phyloP scores from a whole-genome alignment of 2,888 invertebrate genomes.

The Exocentrus adspersus region DNA sequence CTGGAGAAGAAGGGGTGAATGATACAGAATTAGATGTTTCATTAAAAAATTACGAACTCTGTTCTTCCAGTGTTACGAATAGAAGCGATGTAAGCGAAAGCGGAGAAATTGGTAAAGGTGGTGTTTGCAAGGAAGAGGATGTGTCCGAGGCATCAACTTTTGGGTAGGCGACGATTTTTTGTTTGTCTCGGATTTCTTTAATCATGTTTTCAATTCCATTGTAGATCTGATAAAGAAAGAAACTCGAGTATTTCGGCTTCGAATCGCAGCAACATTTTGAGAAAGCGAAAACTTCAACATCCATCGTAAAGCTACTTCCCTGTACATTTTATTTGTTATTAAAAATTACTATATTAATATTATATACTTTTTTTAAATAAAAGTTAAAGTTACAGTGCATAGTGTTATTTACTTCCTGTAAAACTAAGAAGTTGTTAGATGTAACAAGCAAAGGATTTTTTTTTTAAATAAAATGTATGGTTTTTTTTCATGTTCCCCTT shows the following conservation, averaged over 20 bases:
- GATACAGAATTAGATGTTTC: not conserved
- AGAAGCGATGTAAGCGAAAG: not conserved
- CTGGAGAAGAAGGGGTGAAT: not conserved
- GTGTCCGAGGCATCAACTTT: not conserved
- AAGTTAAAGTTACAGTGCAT: not conserved
- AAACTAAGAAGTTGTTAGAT: too few relatives aligned
- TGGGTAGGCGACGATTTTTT: not conserved
- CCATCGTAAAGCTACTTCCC: slow-evolving; percentile 1
- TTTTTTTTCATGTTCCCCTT: too few relatives aligned
- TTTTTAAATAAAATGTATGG: too few relatives aligned
- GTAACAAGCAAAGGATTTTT: too few relatives aligned
- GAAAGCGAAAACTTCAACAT: slow-evolving; percentile 14
- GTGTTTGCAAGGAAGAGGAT: not conserved
- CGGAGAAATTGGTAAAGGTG: not conserved
- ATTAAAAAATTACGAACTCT: not conserved
- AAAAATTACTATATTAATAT: not conserved
- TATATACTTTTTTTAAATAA: too few relatives aligned
- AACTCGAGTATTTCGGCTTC: not conserved
- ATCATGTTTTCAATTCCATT: not conserved
- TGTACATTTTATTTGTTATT: not conserved
- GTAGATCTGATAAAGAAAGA: slow-evolving; percentile 7
- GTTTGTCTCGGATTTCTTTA: not conserved
- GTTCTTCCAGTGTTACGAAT: not conserved
- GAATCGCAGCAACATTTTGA: slow-evolving; percentile 8
- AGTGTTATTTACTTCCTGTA: too few relatives aligned